phyloP scores from a whole-genome alignment of 1,140 invertebrate species.

The Drosophila burlai region DNA sequence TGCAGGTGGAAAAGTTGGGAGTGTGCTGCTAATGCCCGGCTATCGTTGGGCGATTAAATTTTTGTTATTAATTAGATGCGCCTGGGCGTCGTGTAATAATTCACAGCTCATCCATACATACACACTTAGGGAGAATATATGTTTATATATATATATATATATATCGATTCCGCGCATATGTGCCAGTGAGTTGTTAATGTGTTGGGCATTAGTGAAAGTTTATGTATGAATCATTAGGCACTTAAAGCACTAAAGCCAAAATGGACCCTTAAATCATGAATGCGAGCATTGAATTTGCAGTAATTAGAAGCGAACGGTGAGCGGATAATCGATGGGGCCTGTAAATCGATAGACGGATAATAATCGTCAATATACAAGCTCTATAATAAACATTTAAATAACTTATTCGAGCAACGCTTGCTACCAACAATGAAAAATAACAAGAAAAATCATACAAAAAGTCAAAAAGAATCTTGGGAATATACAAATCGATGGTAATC shows the following conservation, averaged over 20 bases:
- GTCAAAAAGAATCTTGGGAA: background rate
- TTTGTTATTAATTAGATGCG: conserved; percentile 79
- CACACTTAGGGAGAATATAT: conserved; percentile 2
- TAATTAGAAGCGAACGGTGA: background rate
- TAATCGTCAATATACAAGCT: background rate
- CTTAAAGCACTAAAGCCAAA: conserved; percentile 29
- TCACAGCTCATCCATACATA: conserved; percentile 49
- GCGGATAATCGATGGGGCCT: background rate
- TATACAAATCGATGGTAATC: background rate
- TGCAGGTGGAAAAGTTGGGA: background rate
- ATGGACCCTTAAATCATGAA: conserved; percentile 13
- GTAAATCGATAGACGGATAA: background rate
- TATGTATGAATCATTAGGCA: conserved; percentile 17
- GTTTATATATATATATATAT: conserved; percentile 4
- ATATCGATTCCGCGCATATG: conserved; percentile 6
- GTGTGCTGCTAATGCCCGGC: conserved; percentile 45
- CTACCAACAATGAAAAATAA: background rate
- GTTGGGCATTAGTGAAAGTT: conserved; percentile 60
- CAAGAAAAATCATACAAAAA: background rate
- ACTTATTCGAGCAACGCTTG: background rate
- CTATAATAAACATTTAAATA: background rate
- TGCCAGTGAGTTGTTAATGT: conserved; percentile 64
- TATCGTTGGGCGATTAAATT: conserved; percentile 77
- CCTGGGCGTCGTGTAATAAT: conserved; percentile 62
- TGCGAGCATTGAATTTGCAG: background rate